Evolutionary conservation across 2,113 vertebrate species (phyloP), one percentile per base, ranked within the genome.

Genomic region (Xerus inauris): DNA sequence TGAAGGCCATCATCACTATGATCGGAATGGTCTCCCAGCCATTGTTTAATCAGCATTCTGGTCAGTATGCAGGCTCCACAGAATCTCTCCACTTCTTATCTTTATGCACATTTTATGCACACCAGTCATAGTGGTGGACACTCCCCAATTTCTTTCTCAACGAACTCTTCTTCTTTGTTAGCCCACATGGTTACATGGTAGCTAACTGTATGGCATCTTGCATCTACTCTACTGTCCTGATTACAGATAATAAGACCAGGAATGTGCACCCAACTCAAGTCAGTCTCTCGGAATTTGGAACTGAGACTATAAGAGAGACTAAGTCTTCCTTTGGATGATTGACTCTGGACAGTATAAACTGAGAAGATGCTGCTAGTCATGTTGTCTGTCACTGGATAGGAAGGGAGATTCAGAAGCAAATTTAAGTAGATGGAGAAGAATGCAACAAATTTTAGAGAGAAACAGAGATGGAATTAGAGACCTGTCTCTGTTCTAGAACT

Each of bases 21-120:
- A 59, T 91, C 86, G 24, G 64, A 91, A 76, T 87, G n/a, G 54
- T 47, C 86, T 72, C 75, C 17, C 38, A 96, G 92, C 77, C 86
- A 80, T 16, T 24, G 35, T 79, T 73, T 11, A n/a, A n/a, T 85
- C 96, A 24, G 75, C 42, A 81, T 77, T 96, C 54, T 19, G 47
- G 76, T 54, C n/a, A 12, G 8, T 57, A 19, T 0, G 1, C 22
- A 10, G 47, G 49, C 16, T 92, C 54, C 22, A 16, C 38, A 20
- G 47, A 93, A 26, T 11, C 9, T 79, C 72, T 40, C 76, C 38
- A 42, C 35, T 65, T 79, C 49, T 89, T n/a, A 20, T 4, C 42
- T 91, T 35, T 28, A 16, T 20, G 76, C 42, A 54, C 30, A 45
- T 67, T 67, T 49, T 42, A 84, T 13, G 5, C 45, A 93, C 35